Evolutionary conservation across 2,888 invertebrate species (phyloP), one percentile per base, ranked within the genome.

Genomic region (Leptinotarsa rubiginosa): DNA sequence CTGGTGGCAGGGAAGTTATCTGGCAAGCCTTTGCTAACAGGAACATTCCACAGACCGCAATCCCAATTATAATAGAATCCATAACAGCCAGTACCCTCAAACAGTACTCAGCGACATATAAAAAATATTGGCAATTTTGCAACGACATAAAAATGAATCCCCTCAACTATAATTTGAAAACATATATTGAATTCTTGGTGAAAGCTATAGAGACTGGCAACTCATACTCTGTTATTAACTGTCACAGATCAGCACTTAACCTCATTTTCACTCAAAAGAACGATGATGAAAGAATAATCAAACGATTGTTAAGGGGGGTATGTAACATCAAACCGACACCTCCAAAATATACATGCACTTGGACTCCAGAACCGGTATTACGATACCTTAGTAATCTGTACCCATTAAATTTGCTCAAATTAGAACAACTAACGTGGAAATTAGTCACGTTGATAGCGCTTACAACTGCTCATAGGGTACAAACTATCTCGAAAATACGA

Each of bases 241-340:
- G 20, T 15, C 15, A 62, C 22, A 62, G 22, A 62, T 62, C 62
- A 18, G 62, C 22, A 12, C 18, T 25, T 15, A 62, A 62, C 22
- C 15, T 18, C 20, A 20, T 62, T 31, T 31, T 31, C 1, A 31
- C 31, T 22, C 31, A 16, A 22, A 18, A 22, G 31, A 62, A 18
- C 31, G 31, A 16, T 16, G 62, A 62, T 62, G 62, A 62, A 7
- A 62, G 22, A 22, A 62, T 62, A 62, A 62, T 62, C 62, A 62
- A 62, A 18, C 18, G 62, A 15, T 22, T 31, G 7, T 22, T 22
- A 16, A 62, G 22, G 12, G 22, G 4, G 22, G 25, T 5, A 15
- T 22, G 16, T 18, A 49, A 49, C 49, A 49, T 49, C 49, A 15
- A 49, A 49, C 49, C 13, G 49, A 16, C 49, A 15, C 15, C 16